phyloP scores from a whole-genome alignment of 2,888 invertebrate species.

The Anthophora plumipes region DNA sequence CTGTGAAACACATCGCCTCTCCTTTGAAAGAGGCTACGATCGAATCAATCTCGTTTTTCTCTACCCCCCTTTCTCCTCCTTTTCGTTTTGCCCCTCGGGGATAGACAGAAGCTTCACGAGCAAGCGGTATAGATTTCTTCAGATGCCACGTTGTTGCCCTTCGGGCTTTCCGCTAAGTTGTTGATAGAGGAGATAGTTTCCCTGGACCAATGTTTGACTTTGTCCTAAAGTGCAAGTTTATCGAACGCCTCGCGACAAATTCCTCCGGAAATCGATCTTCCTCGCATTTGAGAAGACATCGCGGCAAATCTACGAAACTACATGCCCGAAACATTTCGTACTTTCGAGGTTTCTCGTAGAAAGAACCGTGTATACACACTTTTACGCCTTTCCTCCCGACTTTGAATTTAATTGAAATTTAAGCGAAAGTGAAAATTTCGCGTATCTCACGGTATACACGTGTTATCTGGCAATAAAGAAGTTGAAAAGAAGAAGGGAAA shows the following conservation, averaged over 20 bases:
- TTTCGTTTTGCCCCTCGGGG: neutral
- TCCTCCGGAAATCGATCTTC: neutral
- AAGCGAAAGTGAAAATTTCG: no score
- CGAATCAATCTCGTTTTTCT: neutral
- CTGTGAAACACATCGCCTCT: neutral
- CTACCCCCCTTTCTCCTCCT: no score
- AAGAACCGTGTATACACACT: no score
- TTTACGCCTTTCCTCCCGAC: no score
- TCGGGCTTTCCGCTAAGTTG: neutral
- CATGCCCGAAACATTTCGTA: constrained; percentile 19
- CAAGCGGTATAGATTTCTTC: neutral
- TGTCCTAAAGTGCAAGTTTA: constrained; percentile 25
- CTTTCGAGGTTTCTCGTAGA: constrained; percentile 28
- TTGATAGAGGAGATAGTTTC: neutral
- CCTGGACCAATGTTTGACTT: constrained; percentile 1
- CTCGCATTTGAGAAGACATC: neutral
- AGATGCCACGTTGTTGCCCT: neutral
- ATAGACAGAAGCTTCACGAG: neutral
- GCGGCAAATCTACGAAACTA: no score
- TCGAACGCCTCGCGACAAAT: neutral
- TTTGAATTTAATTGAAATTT: no score
- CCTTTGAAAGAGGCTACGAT: neutral
- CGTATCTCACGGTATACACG: no score
- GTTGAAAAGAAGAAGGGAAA: no score
- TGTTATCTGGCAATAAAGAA: no score